Base-by-base conservation (phyloP, 2,888 invertebrate species). In the Trypoxylon attenuatum region DNA sequence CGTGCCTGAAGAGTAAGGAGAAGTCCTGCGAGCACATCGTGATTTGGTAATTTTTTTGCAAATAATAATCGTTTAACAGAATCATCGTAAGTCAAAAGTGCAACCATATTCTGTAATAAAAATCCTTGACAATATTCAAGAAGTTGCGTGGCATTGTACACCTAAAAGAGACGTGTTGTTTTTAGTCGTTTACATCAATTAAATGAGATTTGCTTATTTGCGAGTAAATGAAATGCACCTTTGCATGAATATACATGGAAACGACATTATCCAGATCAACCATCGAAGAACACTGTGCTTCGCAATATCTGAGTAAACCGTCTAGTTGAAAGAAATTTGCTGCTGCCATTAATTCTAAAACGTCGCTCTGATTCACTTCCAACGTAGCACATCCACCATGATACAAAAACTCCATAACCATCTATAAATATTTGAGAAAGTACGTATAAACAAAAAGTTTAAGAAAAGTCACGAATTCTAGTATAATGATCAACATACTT, bases 371-470 rank as follows among this genome's bases (percentile, higher is more conserved):
- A 3, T 94, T 92, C 1, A 95, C 93, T 71, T 94, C 92, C 54
- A 96, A 88, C 0, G 92, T 91, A 50, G 92, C 91, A 82, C 95
- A 95, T 15, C 96, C 95, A 2, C 96, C 96, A 78, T 95, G 94
- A 88, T 97, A 97, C 51, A 97, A 89, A 87, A 95, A 96, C 87
- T 96, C 95, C 96, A 97, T 96, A 23, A 95, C 94, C 90, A 96
- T 91, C 95, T 95, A 84, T 39, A 88, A 71, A 65, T 13, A 6
- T 25, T 5, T 13, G 1, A 19, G 4, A 15, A n/a, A 21, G 13
- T 13, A 2, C 6, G 10, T 13, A 2, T 8, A 15, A 18, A 29
- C 2, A 8, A 16, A 10, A 46, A 23, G 3, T n/a, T n/a, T n/a
- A n/a, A n/a, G n/a, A n/a, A n/a, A n/a, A n/a, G n/a, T n/a, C n/a